Conservation (phyloP, 1,140 invertebrate genomes). For the Ceratosolen solmsi region DNA sequence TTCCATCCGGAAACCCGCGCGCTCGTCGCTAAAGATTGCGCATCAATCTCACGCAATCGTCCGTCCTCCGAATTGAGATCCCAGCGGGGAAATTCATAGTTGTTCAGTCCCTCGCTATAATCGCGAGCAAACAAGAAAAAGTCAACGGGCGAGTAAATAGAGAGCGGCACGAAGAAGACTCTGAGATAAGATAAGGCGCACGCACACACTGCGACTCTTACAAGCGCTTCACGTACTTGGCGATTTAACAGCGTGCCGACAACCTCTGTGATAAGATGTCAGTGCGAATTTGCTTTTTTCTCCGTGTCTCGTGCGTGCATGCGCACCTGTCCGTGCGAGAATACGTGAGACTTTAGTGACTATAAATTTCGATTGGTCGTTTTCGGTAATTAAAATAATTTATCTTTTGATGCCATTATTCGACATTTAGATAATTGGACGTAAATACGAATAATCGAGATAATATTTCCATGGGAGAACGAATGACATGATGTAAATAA, state of each 20-base stretch:
- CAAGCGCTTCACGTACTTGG: background rate
- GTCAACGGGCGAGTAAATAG: background rate
- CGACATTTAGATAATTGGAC: no score
- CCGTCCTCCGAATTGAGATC: background rate
- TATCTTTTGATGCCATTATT: no score
- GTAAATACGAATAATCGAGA: no score
- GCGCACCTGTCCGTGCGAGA: no score
- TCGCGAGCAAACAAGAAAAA: background rate
- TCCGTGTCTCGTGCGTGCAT: no score
- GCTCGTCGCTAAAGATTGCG: no score
- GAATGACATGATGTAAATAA: no score
- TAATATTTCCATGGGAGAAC: no score
- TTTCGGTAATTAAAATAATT: no score
- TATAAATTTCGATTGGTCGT: no score
- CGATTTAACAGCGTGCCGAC: background rate
- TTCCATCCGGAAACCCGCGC: no score
- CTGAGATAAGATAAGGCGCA: background rate
- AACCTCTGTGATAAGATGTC: constrained; percentile 12
- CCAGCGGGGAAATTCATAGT: background rate
- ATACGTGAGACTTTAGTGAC: no score
- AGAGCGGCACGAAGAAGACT: background rate
- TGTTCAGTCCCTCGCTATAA: background rate
- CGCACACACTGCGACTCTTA: background rate
- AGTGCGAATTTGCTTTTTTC: background rate
- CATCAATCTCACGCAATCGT: background rate